Conservation (phyloP, 2,797 vertebrate genomes). For the Lycodopsis pacificus region DNA sequence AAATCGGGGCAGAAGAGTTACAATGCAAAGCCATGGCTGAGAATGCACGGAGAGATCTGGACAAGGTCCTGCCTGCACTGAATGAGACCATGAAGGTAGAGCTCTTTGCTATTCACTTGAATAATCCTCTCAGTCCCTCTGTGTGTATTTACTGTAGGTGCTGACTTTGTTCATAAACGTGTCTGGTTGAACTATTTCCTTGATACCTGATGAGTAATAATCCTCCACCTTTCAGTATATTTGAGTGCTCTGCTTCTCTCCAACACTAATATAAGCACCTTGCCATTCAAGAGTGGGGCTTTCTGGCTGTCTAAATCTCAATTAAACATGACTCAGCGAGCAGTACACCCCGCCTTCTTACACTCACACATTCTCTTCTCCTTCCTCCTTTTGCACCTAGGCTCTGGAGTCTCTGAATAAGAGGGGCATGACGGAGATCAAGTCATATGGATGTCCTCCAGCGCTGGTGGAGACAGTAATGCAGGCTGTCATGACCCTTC, state of each 20-base stretch:
- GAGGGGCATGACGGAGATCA: conserved; percentile 94
- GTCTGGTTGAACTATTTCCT: neutral
- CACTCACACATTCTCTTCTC: neutral
- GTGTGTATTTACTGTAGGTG: neutral
- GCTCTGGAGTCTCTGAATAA: conserved; percentile 93
- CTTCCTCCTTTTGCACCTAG: conserved; percentile 67
- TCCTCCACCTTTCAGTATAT: neutral
- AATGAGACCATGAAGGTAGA: conserved; percentile 92
- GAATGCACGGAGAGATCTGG: conserved; percentile 91
- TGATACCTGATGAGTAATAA: neutral
- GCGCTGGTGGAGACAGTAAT: conserved; percentile 91
- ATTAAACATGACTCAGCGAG: neutral
- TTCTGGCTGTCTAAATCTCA: neutral
- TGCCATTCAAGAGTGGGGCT: neutral
- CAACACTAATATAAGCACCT: neutral
- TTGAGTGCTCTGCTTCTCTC: neutral
- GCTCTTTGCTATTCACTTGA: neutral
- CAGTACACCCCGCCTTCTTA: neutral
- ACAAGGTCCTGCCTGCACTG: conserved; percentile 90
- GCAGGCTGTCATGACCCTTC: conserved; percentile 93
- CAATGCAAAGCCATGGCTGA: conserved; percentile 90
- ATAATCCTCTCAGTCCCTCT: neutral
- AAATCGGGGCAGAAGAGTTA: conserved; percentile 88
- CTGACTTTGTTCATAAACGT: neutral
- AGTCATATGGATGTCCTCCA: conserved; percentile 91